Base-by-base conservation (phyloP, 2,888 invertebrate species). In the Tiphia femorata region DNA sequence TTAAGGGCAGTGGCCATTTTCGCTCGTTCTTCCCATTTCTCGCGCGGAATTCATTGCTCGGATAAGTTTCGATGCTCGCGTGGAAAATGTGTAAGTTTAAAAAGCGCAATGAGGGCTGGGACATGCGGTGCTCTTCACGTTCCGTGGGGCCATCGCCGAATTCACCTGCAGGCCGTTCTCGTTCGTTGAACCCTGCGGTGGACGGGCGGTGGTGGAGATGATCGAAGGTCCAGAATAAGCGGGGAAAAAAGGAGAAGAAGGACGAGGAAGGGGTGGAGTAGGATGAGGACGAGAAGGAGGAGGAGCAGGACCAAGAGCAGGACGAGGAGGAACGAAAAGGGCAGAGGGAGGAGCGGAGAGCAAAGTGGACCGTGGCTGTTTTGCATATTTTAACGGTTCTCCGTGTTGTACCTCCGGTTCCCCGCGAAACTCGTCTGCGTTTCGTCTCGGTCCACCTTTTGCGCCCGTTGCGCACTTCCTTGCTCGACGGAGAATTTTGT, bases 361-460 rank as follows among this genome's bases (percentile, higher is more conserved):
- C 50, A 46, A 55, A 54, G 60, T 57, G 68, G 58, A 57, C 65
- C 59, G 53, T 50, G 62, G n/a, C 61, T 69, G 72, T 77, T 78
- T 78, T 77, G 75, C 78, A 78, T 79, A 72, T 78, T 78, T 78
- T 77, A 78, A 78, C 77, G 78, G 78, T 77, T 77, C 72, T 66
- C 65, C 61, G 54, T 52, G n/a, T n/a, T n/a, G 68, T 59, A 63
- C 54, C 60, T 48, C 42, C 51, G 64, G 59, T 59, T 29, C 66
- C 66, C 60, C 59, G 41, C 51, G 17, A 62, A 67, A 49, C 50
- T 41, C 48, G 56, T 49, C 57, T 44, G 49, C 23, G 48, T 37
- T 42, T 49, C 47, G 38, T 49, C 41, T 21, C 30, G 37, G 17
- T 7, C 8, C 19, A 10, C 10, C 19, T 5, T 17, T 3, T 17